Evolutionary conservation across 2,113 vertebrate genomes (phyloP), one percentile per base, ranked within the genome.

Genomic region (Crypturellus undulatus): DNA sequence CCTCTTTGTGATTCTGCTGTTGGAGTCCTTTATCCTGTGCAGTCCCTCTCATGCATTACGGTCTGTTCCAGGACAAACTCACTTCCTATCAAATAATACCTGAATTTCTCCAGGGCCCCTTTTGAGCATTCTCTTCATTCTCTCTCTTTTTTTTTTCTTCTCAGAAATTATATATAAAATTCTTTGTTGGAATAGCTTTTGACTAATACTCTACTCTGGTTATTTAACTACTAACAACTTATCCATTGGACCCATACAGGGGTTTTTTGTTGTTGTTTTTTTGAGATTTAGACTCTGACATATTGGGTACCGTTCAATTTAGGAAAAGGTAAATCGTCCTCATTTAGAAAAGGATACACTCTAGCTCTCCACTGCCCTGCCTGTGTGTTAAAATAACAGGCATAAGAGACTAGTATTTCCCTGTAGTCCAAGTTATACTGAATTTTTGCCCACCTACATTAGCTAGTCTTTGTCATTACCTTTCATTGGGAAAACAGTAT

Each of bases 51-150:
- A 65, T 8, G 13, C 69, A 69, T 65, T n/a, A 5, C 87, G 72
- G 64, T 77, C 90, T 91, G 38, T 92, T 96, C 69, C 79, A 94
- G 91, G 40, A 93, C 83, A 93, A 97, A 91, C 80, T 84, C 82
- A 75, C 72, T 93, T 85, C 81, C 87, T 76, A 90, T 90, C 91
- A 96, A 92, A 91, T 94, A 95, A 79, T 95, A 94, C 21, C 88
- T 3, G 0, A 93, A 91, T 81, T 85, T 88, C 83, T 97, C 91
- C 65, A 94, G 82, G 73, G 84, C 40, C 87, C 6, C 3, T 93
- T 96, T 95, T 45, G 1, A 91, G 51, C 40, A 87, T 59, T 69
- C 22, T 49, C 20, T 49, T 49, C 40, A 87, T 59, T 69, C 22
- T 49, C 20, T 49, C 22, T 43, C 14, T 49, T 49, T 22, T 22